A percentile compares a stretch with the other conserved stretches of the same genome.
These are phyloP conservation scores for Euzophera pinguis DNA, from an alignment of 2,888 invertebrate species.

Conservation along the genomic window DNA sequence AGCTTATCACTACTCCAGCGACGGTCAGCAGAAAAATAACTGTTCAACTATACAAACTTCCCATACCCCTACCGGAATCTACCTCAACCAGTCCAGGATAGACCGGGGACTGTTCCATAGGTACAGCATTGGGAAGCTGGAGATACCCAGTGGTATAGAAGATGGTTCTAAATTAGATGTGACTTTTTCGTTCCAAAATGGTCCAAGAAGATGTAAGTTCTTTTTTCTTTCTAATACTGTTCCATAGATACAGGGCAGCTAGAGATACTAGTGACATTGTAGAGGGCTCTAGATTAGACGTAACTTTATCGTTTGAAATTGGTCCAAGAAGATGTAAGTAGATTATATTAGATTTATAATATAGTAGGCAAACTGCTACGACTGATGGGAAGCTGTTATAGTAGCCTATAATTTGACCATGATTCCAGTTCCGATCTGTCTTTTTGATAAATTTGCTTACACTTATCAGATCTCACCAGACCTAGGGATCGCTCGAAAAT, in stretches of 20 bases:
- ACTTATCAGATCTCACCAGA: too few species aligned
- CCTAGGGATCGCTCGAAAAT: too few species aligned
- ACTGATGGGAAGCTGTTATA: too few species aligned
- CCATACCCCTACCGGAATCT: conserved; percentile 43
- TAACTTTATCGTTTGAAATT: conserved; percentile 46
- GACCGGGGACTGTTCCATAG: conserved; percentile 57
- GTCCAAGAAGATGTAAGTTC: conserved; percentile 57
- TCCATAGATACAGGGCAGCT: conserved; percentile 55
- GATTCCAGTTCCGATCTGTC: too few species aligned
- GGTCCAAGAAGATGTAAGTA: conserved; percentile 61
- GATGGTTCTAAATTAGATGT: conserved; percentile 45
- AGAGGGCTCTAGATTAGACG: conserved; percentile 41
- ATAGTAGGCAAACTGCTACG: too few species aligned
- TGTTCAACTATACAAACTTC: conserved; percentile 51
- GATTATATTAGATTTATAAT: too few species aligned
- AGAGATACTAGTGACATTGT: conserved; percentile 36
- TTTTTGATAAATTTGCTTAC: too few species aligned
- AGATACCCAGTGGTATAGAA: conserved; percentile 38
- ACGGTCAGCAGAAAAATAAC: conserved; percentile 49
- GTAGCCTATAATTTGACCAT: too few species aligned
- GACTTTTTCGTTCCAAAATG: conserved; percentile 46
- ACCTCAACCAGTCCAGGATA: conserved; percentile 56
- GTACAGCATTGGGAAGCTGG: conserved; percentile 46
- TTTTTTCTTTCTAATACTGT: conserved; percentile 33
- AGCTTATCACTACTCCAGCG: conserved; percentile 56